Evolutionary conservation across 2,113 vertebrate species (phyloP).

Genomic region (Gambusia affinis): DNA sequence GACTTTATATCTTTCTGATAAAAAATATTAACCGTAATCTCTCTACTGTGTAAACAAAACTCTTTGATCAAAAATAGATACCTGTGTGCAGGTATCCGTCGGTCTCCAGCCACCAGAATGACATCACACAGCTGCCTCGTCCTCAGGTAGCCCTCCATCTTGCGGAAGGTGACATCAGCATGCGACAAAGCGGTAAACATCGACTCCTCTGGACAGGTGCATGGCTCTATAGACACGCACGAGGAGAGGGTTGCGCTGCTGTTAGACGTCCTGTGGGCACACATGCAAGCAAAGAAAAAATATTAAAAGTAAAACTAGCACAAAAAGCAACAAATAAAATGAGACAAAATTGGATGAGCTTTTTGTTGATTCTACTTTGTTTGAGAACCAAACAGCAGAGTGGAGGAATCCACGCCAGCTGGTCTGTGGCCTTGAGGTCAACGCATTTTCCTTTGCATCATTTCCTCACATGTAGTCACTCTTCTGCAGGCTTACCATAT

Average conservation of each 20-base stretch:
- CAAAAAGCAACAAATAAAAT: constrained; percentile 42
- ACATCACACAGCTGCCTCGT: constrained; percentile 95
- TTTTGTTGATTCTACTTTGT: constrained; percentile 25
- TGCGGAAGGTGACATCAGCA: constrained; percentile 93
- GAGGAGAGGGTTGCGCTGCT: constrained; percentile 91
- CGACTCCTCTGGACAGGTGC: constrained; percentile 88
- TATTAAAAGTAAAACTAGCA: not conserved
- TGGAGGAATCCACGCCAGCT: constrained; percentile 10
- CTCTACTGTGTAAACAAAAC: not conserved
- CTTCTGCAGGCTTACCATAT: constrained; percentile 42
- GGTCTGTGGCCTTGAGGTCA: constrained; percentile 19
- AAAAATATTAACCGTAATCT: not conserved
- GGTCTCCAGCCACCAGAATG: constrained; percentile 91
- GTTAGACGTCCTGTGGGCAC: constrained; percentile 85
- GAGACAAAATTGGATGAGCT: constrained; percentile 36
- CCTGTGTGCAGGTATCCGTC: constrained; percentile 98
- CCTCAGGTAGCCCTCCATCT: constrained; percentile 96
- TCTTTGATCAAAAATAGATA: constrained; percentile 41
- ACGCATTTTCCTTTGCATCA: constrained; percentile 21
- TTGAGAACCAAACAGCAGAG: constrained; percentile 36
- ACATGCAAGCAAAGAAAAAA: not conserved
- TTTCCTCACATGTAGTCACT: constrained; percentile 35
- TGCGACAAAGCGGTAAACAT: constrained; percentile 94
- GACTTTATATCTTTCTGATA: not conserved
- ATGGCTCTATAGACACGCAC: constrained; percentile 92